Base-by-base conservation (phyloP, 1,140 invertebrate species). In the Bombus impatiens region DNA sequence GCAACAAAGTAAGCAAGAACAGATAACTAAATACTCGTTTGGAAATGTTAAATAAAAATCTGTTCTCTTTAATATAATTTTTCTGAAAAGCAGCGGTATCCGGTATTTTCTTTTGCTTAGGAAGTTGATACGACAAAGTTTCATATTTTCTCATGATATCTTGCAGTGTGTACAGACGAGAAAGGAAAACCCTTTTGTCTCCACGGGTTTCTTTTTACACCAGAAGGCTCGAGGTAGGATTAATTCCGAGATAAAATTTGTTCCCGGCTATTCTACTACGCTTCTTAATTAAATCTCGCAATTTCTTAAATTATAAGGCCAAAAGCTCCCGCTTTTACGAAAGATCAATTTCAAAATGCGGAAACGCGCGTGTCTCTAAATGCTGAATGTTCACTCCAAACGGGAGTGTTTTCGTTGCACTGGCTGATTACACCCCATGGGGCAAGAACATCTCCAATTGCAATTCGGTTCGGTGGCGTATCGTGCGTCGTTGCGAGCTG, bases 161-260 rank as follows among this genome's bases (percentile, higher is more conserved):
- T 40, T 40, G 35, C 37, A 28, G 70, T 28, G 37, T 70, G 37
- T 42, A 72, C 37, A 42, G 37, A 40, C 25, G 28, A 22, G 25
- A 28, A 37, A 40, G 37, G 18, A 28, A 28, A 42, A 6, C 70
- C n/a, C 35, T 72, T 72, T 72, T 72, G 70, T 40, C 70, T 28
- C 70, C 70, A 28, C 40, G 35, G 35, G 25, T 72, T 37, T 72
- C 70, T 40, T 28, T 72, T 72, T 72, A 28, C 25, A n/a, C 37
- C 13, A 28, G 15, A 9, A 68, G 32, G 10, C 67, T 3, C 12
- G 4, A 62, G 62, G 22, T 37, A 28, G n/a, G 78, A 42, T 59
- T 59, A 79, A 79, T 79, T 68, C 62, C 32, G 62, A 68, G 70
- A 42, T 72, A 40, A 72, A 72, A 72, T 72, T 72, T 40, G 18